Evolutionary conservation across 2,797 vertebrate species (phyloP).

Genomic region (Lateolabrax maculatus): DNA sequence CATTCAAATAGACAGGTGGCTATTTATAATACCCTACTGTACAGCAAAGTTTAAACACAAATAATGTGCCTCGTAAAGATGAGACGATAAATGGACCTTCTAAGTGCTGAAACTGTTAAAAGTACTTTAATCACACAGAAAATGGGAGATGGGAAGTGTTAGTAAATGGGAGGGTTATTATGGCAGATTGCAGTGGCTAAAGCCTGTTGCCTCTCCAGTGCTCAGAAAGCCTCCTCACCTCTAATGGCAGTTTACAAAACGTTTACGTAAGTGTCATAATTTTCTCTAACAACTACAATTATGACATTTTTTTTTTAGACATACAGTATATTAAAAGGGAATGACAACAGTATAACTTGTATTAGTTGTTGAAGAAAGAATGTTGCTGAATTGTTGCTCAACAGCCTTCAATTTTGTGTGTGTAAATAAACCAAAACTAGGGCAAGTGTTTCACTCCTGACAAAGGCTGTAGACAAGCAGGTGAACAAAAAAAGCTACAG

Average conservation of each 20-base stretch:
- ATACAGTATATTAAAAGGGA: constrained; percentile 75
- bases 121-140: constrained; percentile 65
- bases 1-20: neutral
- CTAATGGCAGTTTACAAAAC: constrained; percentile 83
- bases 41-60: constrained; percentile 42
- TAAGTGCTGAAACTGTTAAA: constrained; percentile 68
- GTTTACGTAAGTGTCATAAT: constrained; percentile 83
- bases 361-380: constrained; percentile 72
- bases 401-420: constrained; percentile 62
- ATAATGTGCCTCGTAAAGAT: constrained; percentile 54
- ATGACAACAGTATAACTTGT: constrained; percentile 68
- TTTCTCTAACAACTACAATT: constrained; percentile 84
- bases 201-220: constrained; percentile 65
- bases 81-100: constrained; percentile 68
- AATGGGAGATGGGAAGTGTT: constrained; percentile 71
- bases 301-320: constrained; percentile 76
- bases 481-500: constrained; percentile 68
- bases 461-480: constrained; percentile 64
- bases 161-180: constrained; percentile 80
- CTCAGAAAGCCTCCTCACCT: constrained; percentile 74
- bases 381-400: constrained; percentile 67
- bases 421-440: constrained; percentile 69
- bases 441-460: constrained; percentile 59
- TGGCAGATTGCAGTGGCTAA: constrained; percentile 73
- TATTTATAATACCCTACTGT: constrained; percentile 23